phyloP scores from a whole-genome alignment of 1,140 invertebrate genomes.

The Anagrus nilaparvatae region DNA sequence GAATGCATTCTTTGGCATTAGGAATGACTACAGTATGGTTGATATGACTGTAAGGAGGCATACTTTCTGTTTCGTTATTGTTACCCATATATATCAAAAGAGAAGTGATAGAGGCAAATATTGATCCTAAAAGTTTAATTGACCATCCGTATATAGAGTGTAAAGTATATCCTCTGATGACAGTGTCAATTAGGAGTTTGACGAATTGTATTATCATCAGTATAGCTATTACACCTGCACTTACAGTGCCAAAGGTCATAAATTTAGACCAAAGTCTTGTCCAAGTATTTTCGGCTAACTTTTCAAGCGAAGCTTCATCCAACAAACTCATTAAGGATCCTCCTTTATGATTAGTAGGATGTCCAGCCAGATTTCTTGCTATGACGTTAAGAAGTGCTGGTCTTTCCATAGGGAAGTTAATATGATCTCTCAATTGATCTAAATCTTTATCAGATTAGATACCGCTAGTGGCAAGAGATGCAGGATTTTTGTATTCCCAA shows the following conservation, averaged over 20 bases:
- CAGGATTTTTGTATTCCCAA: conserved; percentile 11
- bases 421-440: conserved; percentile 8
- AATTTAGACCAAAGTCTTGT: conserved; percentile 6
- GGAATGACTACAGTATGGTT: too few species aligned
- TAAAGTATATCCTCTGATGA: conserved; percentile 8
- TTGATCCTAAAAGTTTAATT: too few species aligned
- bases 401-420: conserved; percentile 14
- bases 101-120: too few species aligned
- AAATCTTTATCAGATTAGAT: conserved; percentile 10
- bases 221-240: conserved; percentile 6
- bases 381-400: conserved; percentile 10
- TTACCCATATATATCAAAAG: too few species aligned
- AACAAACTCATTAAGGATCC: conserved; percentile 2
- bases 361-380: conserved; percentile 5
- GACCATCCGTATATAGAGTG: conserved; percentile 12
- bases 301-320: conserved; percentile 4
- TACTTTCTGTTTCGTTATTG: too few species aligned
- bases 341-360: background rate
- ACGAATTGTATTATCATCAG: conserved; percentile 1
- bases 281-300: conserved; percentile 1
- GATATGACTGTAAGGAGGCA: too few species aligned
- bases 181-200: conserved; percentile 4
- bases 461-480: conserved; percentile 6
- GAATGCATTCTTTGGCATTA: too few species aligned
- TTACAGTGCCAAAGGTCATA: conserved; percentile 6